Base-by-base conservation (phyloP, 2,888 invertebrate species). In the Hartigia nigra region DNA sequence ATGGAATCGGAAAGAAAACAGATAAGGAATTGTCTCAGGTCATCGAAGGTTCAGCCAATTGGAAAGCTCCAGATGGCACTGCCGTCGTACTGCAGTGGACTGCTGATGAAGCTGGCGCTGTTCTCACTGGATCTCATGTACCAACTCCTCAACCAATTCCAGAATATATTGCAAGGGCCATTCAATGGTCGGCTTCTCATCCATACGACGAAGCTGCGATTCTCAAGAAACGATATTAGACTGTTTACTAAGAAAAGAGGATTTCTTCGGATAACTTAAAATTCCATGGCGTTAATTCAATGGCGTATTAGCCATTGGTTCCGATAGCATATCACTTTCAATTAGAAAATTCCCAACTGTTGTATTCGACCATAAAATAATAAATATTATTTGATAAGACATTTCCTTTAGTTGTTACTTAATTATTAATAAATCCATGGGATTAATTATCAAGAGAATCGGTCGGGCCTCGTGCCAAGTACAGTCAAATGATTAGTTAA, bases 111-210 rank as follows among this genome's bases (percentile, higher is more conserved):
- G 14, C 31, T 37, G 78, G 39, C 23, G 32, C 76, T 37, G 31
- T 35, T 31, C 3, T 37, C n/a, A n/a, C 55, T 23, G 70, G 69
- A 12, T 35, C 78, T 55, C 36, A 78, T 36, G 31, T 70, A 31
- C 75, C 78, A 34, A 31, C 55, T 78, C 32, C 74, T 55, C 76
- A 72, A 5, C 14, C 31, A 32, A 35, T 78, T n/a, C 78, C 78
- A 12, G 37, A 4, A 9, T 70, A 75, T n/a, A 78, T 70, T 31
- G 31, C 70, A 12, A 35, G 23, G 12, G 32, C 78, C 35, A 55
- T 78, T 23, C 70, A 74, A 39, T 78, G 78, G 78, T 55, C 78
- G 12, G 39, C 31, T n/a, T 55, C 76, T n/a, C 78, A 78, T 76
- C 76, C 78, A 34, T 76, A 76, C 39, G 55, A 78, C n/a, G 78